Evolutionary conservation across 2,797 vertebrate species (phyloP).

Genomic region (Liparis tanakae): DNA sequence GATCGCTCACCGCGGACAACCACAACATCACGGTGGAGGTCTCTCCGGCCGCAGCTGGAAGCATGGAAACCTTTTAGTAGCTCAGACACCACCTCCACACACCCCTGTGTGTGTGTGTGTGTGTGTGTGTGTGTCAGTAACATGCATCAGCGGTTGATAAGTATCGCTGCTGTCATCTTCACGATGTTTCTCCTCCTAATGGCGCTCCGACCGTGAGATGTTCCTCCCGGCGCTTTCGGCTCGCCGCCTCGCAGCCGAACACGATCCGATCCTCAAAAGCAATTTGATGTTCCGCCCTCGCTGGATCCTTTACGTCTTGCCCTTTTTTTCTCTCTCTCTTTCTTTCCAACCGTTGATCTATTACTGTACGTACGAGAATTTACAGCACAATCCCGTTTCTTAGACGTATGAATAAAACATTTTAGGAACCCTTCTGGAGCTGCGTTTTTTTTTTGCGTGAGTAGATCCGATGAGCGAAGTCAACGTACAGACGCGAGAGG

Average conservation of each 20-base stretch:
- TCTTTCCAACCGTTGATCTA: slow-evolving; percentile 28
- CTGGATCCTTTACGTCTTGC: neutral
- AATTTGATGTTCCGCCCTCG: slow-evolving; percentile 45
- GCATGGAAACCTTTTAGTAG: too few relatives aligned
- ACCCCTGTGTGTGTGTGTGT: too few relatives aligned
- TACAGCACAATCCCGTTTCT: slow-evolving; percentile 72
- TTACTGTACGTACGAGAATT: slow-evolving; percentile 52
- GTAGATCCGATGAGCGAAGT: too few relatives aligned
- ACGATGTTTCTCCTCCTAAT: slow-evolving; percentile 12
- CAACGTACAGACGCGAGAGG: too few relatives aligned
- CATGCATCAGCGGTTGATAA: neutral
- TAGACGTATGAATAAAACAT: slow-evolving; percentile 84
- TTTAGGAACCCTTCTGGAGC: slow-evolving; percentile 57
- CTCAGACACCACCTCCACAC: neutral
- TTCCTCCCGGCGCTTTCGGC: too few relatives aligned
- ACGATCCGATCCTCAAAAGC: slow-evolving; percentile 27
- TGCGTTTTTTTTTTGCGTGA: too few relatives aligned
- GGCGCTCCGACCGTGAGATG: slow-evolving; percentile 28
- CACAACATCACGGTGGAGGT: too few relatives aligned
- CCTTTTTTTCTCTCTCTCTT: neutral
- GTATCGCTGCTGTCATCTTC: slow-evolving; percentile 4
- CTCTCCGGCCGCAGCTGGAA: too few relatives aligned
- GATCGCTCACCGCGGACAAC: too few relatives aligned
- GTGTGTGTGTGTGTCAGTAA: neutral
- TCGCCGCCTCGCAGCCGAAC: too few relatives aligned